Base-by-base conservation (phyloP, 64 coral and sea anemone species). In the Montipora cactus region DNA sequence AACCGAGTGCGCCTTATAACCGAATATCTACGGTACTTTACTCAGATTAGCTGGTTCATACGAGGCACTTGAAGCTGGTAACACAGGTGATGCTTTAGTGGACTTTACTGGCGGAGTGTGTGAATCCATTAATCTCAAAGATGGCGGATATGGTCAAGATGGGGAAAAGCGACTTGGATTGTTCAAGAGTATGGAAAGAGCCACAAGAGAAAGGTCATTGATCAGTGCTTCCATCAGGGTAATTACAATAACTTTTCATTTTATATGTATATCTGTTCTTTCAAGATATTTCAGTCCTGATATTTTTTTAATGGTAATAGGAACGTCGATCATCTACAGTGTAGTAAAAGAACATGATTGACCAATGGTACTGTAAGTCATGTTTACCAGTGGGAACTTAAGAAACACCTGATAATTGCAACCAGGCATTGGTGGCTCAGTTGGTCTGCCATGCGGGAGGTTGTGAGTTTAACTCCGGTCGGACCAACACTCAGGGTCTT, bases 211-310 rank as follows among this genome's bases (percentile, higher is more conserved):
- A 8, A 89, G 95, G 72, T 98, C 96, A 0, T 75, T 98, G 7
- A 98, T 98, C 76, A 95, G 96, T 95, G 93, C 96, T 8, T 98
- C 96, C 64, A 98, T 98, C 37, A 95, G 84, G 87, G 96, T 98
- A 73, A 87, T 37, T 52, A 8, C 84, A 61, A 44, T 52, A 13
- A 55, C 57, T 0, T 59, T 20, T 62, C 8, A 37, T 71, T 16
- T 52, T 44, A 44, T 16, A 8, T 11, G 68, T 28, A 53, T 72
- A 80, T 37, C 37, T 37, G 37, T 47, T 58, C 18, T 11, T n/a
- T 48, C 11, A 57, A 57, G 11, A 57, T 57, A 11, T 57, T 57
- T 57, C 53, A 37, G 37, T 37, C 37, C 37, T 37, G 37, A 37
- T 37, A 37, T 37, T 37, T 2, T 2, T 37, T 37, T 37, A 37